Base-by-base conservation (phyloP, 1,140 invertebrate genomes). In the Samia ricini region DNA sequence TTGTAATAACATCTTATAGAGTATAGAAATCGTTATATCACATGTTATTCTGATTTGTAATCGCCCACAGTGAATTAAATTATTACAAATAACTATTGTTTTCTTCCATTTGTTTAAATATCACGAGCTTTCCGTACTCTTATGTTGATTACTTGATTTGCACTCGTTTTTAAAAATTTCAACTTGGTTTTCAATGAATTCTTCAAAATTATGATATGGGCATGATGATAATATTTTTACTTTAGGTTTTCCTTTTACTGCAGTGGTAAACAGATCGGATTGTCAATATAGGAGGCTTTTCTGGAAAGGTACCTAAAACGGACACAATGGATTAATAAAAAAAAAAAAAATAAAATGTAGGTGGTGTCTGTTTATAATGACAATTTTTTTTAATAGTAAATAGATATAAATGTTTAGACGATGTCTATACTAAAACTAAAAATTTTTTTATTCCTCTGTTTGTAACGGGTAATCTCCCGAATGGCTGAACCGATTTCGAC, bases 111-210 rank as follows among this genome's bases (percentile, higher is more conserved):
- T 42, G 10, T 1, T 29, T 5, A 12, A 42, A 15, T 42, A 12
- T 42, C 33, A 42, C 33, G n/a, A 80, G 54, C 69, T 80, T 56
- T 85, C 80, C 29, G 84, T 64, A 61, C 65, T 79, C n/a, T 78
- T 56, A 51, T 76, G 57, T 67, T 81, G 77, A 50, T 76, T 77
- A 33, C 22, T 79, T 26, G 75, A 78, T 66, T 80, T 79, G 60
- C 88, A 90, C 66, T 91, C 89, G 69, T 75, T 83, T 69, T 88
- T 89, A 60, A 91, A 91, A 29, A 88, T 81, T 64, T 90, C 82
- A 6, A 90, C 79, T 74, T 91, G 85, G 50, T 89, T 79, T 69
- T 84, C 80, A 62, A 91, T 89, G 42, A 89, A 90, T 48, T 72
- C 72, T 68, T 90, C 86, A 68, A 91, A 89, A 56, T 88, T 83